Evolutionary conservation across 1,140 invertebrate species (phyloP), one percentile per base, ranked within the genome.

Genomic region (Heliconius melpomene): DNA sequence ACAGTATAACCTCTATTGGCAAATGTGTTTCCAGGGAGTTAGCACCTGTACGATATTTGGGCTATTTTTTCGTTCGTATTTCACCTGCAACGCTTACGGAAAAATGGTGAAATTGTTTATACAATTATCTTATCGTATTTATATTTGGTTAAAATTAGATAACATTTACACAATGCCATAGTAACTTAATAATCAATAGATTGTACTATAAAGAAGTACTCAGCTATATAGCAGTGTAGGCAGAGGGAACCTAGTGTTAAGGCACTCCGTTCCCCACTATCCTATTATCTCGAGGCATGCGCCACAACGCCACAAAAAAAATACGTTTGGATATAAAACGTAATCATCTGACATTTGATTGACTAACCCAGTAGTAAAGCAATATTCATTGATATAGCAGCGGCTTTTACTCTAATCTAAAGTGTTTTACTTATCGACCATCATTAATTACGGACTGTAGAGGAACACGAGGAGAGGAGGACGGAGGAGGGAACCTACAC

Each of bases 351-450:
- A 79, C 82, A 84, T 78, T 84, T 90, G 89, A 90, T 88, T 89
- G 87, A 90, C 84, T 85, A 84, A 86, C 85, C 73, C 77, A 84
- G 82, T 87, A 80, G 75, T 79, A 86, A 74, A 87, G 79, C 81
- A 85, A 86, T 82, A 80, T 84, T 75, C 83, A 82, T 86, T 84
- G 84, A 85, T 86, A 85, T 86, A 87, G 60, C 88, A 87, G 60
- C 88, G 86, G 83, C 87, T 90, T 88, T 86, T 88, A 88, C 84
- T 89, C 86, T 90, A 92, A 93, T 92, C 89, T 91, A 87, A 93
- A 92, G 89, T 91, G 90, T 89, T 91, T 90, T 87, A 87, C 89
- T 93, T 92, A 91, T 91, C 90, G 87, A 74, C 84, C 23, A 66
- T 29, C 60, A 29, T 66, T 66, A 66, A 66, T 66, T 66, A 66